phyloP scores from a whole-genome alignment of 2,888 invertebrate genomes.

The Homarus gammarus region DNA sequence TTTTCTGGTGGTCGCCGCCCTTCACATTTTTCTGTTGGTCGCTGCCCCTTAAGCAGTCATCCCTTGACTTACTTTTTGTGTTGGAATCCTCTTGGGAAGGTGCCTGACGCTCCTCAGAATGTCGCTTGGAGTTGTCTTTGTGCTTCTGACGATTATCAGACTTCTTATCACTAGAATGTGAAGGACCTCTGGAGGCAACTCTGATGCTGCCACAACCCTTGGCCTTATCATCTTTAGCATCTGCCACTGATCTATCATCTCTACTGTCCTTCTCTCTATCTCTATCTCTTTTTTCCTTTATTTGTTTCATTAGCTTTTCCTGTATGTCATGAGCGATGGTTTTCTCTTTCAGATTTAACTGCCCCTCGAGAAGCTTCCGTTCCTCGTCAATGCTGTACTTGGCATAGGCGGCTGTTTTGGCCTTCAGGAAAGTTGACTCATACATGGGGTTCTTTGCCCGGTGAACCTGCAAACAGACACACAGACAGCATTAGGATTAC shows the following conservation, averaged over 20 bases:
- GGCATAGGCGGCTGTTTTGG: slow-evolving; percentile 72
- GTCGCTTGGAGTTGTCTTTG: background rate
- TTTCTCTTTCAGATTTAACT: slow-evolving; percentile 37
- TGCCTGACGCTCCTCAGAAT: background rate
- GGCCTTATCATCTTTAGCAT: background rate
- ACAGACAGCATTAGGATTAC: background rate
- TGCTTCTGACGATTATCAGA: background rate
- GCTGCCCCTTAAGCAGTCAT: background rate
- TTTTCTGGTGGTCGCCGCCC: background rate
- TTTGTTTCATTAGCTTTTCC: slow-evolving; percentile 39
- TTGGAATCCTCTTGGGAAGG: background rate
- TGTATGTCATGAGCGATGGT: slow-evolving; percentile 13
- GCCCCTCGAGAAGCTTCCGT: slow-evolving; percentile 25
- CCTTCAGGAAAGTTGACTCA: slow-evolving; percentile 69
- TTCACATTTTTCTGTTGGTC: background rate
- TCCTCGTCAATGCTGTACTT: slow-evolving; percentile 69
- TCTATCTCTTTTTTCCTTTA: slow-evolving; percentile 31
- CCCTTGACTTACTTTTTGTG: background rate
- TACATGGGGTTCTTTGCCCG: slow-evolving; percentile 63
- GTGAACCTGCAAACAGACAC: slow-evolving; percentile 51
- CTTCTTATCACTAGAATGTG: slow-evolving; percentile 14
- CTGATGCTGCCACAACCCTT: slow-evolving; percentile 38
- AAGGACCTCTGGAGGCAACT: slow-evolving; percentile 46
- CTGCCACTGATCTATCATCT: background rate
- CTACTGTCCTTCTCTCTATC: background rate